Conservation (phyloP, 2,113 vertebrate species). For the Syngnathus floridae region DNA sequence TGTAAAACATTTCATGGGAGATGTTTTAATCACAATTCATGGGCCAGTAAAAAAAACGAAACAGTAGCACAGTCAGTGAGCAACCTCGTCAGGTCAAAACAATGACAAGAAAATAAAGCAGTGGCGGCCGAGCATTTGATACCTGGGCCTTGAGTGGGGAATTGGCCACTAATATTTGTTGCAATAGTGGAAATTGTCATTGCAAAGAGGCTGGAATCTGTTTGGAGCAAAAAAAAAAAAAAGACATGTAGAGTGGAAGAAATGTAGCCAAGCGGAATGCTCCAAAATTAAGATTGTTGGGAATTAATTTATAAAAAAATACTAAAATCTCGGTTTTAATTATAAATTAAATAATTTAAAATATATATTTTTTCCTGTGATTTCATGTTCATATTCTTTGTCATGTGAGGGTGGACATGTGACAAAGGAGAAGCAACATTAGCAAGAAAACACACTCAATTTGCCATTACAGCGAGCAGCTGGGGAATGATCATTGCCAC, state of each 20-base stretch:
- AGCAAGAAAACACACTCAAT: conserved; percentile 23
- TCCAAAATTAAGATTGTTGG: not conserved
- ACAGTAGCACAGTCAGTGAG: conserved; percentile 28
- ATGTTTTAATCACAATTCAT: conserved; percentile 66
- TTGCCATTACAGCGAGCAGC: conserved; percentile 39
- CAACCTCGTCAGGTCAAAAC: conserved; percentile 35
- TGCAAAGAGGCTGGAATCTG: not conserved
- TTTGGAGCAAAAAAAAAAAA: not conserved
- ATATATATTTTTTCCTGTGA: too few relatives aligned
- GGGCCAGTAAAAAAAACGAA: conserved; percentile 47
- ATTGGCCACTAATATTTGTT: too few relatives aligned
- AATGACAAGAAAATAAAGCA: conserved; percentile 12
- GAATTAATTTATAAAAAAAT: not conserved
- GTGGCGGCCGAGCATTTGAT: not conserved
- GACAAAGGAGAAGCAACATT: conserved; percentile 15
- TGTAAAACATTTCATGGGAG: conserved; percentile 57
- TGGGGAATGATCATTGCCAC: conserved; percentile 41
- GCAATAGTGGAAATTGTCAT: not conserved
- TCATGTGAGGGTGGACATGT: not conserved
- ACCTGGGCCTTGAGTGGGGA: not conserved
- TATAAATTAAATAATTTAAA: too few relatives aligned
- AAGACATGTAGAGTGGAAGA: not conserved
- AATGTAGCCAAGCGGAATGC: not conserved
- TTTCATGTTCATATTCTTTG: not conserved
- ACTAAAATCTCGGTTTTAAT: too few relatives aligned